Evolutionary conservation across 2,888 invertebrate genomes (phyloP), one percentile per base, ranked within the genome.

Genomic region (Eustalomyia histrio): DNA sequence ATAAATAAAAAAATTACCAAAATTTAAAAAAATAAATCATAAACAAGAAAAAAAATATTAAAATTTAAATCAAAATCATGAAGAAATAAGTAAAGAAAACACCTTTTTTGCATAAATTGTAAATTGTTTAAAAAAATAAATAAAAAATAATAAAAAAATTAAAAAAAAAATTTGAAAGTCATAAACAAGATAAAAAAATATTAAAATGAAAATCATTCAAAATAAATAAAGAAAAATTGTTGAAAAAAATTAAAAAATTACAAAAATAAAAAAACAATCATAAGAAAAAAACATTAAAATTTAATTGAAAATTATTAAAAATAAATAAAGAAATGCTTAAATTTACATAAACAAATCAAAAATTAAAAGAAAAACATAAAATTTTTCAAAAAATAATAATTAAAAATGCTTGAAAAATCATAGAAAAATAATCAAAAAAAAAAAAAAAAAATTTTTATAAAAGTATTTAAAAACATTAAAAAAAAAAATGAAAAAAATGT

Each of bases 401-500:
- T 14, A 61, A 61, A n/a, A 21, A 61, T 10, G 10, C n/a, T 9
- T 39, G 12, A 33, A 39, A 60, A 33, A 29, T 14, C 33, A n/a
- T n/a, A n/a, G n/a, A n/a, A n/a, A 61, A 43, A 39, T 39, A 39
- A 43, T 1, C 17, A n/a, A n/a, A n/a, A n/a, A n/a, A n/a, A n/a
- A n/a, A n/a, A n/a, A n/a, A n/a, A n/a, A n/a, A n/a, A n/a, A n/a
- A n/a, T n/a, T n/a, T n/a, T n/a, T n/a, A n/a, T n/a, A n/a, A n/a
- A n/a, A n/a, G n/a, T n/a, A n/a, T 10, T 33, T 10, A 2, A 18
- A 39, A 60, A 60, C 8, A 43, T 0, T 1, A 14, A 29, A 5
- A 12, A 39, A 60, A 16, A 53, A 53, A 53, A 53, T 53, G 3
- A 53, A 17, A 53, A 17, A 53, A 17, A n/a, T n/a, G n/a, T n/a